Evolutionary conservation across 2,113 vertebrate genomes (phyloP).

Genomic region (Gymnocephalus cernua): DNA sequence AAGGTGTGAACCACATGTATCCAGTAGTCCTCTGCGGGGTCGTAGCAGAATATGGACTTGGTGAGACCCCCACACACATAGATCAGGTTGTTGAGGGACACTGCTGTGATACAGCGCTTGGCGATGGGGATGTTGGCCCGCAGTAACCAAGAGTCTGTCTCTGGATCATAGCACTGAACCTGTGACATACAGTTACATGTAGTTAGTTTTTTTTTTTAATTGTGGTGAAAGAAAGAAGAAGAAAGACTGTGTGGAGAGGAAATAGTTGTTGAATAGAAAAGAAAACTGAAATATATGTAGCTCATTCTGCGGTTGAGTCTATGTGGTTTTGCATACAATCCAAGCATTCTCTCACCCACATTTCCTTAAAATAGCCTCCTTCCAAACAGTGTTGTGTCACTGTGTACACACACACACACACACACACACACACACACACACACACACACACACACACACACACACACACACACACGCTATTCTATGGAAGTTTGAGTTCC

Average conservation of each 20-base stretch:
- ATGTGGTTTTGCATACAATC: constrained; percentile 33
- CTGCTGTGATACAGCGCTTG: constrained; percentile 96
- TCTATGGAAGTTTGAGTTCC: background rate
- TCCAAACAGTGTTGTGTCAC: constrained; percentile 8
- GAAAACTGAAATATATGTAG: background rate
- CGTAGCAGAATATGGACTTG: constrained; percentile 97
- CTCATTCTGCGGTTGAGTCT: constrained; percentile 7
- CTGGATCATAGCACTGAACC: constrained; percentile 98
- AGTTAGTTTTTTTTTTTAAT: constrained; percentile 1
- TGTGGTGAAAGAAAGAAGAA: constrained; percentile 4
- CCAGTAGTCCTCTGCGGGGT: constrained; percentile 97
- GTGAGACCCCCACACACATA: constrained; percentile 98
- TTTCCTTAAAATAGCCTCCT: constrained; percentile 30
- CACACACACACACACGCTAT: background rate
- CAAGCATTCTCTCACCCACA: constrained; percentile 42
- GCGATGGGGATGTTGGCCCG: constrained; percentile 97
- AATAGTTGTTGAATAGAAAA: background rate
- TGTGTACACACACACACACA: too few relatives aligned
- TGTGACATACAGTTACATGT: constrained; percentile 71
- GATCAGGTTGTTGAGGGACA: constrained; percentile 95
- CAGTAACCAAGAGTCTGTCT: constrained; percentile 91
- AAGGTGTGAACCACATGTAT: constrained; percentile 97
- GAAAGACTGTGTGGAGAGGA: too few relatives aligned
- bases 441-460: too few relatives aligned
- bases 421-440: too few relatives aligned